These are phyloP conservation scores for Zoanthus sansibaricus DNA, from an alignment of 92 coral and sea anemone species.

Conservation along the genomic window DNA sequence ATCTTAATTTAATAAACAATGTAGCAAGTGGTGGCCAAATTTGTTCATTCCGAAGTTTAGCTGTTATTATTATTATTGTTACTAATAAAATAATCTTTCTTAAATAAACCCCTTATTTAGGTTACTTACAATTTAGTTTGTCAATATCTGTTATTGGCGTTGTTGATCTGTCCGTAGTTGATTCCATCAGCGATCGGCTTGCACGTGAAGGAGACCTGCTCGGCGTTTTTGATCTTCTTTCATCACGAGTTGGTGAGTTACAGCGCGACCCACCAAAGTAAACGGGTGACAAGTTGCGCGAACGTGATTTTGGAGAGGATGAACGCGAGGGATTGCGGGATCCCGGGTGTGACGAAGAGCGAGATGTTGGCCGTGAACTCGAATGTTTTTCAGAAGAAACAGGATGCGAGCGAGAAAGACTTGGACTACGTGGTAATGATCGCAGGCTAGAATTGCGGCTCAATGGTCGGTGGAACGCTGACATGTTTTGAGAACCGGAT, in stretches of 20 bases:
- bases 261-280: slow-evolving; percentile 66
- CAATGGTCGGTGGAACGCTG: slow-evolving; percentile 63
- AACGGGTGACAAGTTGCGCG: slow-evolving; percentile 78
- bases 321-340: slow-evolving; percentile 76
- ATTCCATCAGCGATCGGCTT: slow-evolving; percentile 51
- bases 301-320: slow-evolving; percentile 76
- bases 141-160: slow-evolving; percentile 46
- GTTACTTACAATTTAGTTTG: slow-evolving; percentile 36
- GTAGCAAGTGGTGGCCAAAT: no score
- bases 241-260: slow-evolving; percentile 56
- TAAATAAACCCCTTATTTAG: no score
- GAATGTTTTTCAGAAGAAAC: slow-evolving; percentile 92
- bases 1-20: no score
- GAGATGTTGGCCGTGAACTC: slow-evolving; percentile 84
- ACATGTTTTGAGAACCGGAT: slow-evolving; percentile 61
- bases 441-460: slow-evolving; percentile 84
- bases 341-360: slow-evolving; percentile 84
- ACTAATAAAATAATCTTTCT: no score
- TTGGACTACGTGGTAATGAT: slow-evolving; percentile 83
- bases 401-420: slow-evolving; percentile 94
- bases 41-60: no score
- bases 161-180: slow-evolving; percentile 39
- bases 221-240: slow-evolving; percentile 48
- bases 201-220: slow-evolving; percentile 62
- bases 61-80: no score